A percentile compares a stretch with the other conserved stretches of the same genome.
Evolutionary conservation across 2,888 invertebrate genomes (phyloP).

Genomic region (Creontiades dilutus): DNA sequence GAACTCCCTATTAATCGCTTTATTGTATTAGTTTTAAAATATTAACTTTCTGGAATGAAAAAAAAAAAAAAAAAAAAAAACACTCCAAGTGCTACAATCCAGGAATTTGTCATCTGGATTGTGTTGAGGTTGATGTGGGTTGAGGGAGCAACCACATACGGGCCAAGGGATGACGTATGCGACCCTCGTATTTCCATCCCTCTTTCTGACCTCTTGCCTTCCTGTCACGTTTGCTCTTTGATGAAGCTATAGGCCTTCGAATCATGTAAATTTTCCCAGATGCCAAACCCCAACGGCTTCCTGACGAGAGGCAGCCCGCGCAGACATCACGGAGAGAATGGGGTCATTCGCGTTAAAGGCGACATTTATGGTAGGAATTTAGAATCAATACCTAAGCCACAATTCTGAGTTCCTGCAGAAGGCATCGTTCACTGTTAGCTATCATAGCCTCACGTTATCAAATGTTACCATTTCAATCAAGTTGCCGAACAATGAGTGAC

Average conservation of each 20-base stretch:
- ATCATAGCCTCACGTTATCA: too few relatives aligned
- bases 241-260: background rate
- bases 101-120: background rate
- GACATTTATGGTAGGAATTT: too few relatives aligned
- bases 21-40: too few relatives aligned
- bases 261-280: constrained; percentile 13
- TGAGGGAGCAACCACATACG: background rate
- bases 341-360: too few relatives aligned
- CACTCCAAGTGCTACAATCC: background rate
- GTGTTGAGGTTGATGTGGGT: background rate
- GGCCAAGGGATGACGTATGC: background rate
- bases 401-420: too few relatives aligned
- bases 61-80: background rate
- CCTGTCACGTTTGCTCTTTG: constrained; percentile 20
- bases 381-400: too few relatives aligned
- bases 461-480: too few relatives aligned
- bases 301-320: background rate
- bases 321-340: too few relatives aligned
- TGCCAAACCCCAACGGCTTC: background rate
- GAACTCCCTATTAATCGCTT: too few relatives aligned
- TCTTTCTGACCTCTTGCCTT: background rate
- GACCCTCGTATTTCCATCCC: background rate
- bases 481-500: too few relatives aligned
- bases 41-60: background rate
- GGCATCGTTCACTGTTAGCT: too few relatives aligned